Evolutionary conservation across 1,140 invertebrate genomes (phyloP).

Genomic region (Drosophila teissieri): DNA sequence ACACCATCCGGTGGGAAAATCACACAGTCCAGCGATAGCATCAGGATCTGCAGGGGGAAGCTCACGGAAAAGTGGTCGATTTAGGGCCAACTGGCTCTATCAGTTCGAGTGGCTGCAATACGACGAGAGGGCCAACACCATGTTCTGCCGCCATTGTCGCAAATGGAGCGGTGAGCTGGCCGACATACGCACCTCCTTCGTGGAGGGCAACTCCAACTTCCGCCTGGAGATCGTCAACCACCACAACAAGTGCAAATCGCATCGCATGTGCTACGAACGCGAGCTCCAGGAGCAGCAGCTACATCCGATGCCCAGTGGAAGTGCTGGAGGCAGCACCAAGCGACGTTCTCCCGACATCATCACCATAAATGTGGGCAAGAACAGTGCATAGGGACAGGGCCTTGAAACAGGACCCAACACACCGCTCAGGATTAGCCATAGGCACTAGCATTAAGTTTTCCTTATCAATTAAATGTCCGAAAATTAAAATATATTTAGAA

Average conservation of each 20-base stretch:
- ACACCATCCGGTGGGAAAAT: background rate
- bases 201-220: slow-evolving; percentile 90
- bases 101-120: slow-evolving; percentile 89
- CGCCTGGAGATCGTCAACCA: slow-evolving; percentile 91
- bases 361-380: slow-evolving; percentile 81
- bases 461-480: slow-evolving; percentile 30
- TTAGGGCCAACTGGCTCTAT: slow-evolving; percentile 88
- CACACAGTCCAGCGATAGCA: slow-evolving; percentile 1
- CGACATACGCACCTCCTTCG: slow-evolving; percentile 90
- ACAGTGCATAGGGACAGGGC: slow-evolving; percentile 41
- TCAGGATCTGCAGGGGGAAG: slow-evolving; percentile 7
- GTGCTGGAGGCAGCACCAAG: slow-evolving; percentile 18
- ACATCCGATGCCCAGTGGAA: slow-evolving; percentile 26
- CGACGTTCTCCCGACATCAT: slow-evolving; percentile 65
- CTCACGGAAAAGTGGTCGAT: slow-evolving; percentile 87
- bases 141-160: slow-evolving; percentile 90
- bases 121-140: slow-evolving; percentile 88
- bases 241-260: slow-evolving; percentile 91
- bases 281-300: slow-evolving; percentile 85
- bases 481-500: slow-evolving; percentile 13
- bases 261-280: slow-evolving; percentile 87
- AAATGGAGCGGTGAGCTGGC: slow-evolving; percentile 89
- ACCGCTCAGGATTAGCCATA: slow-evolving; percentile 71
- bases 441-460: slow-evolving; percentile 50
- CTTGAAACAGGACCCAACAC: slow-evolving; percentile 12